A percentile compares a stretch with the other conserved stretches of the same genome.
Evolutionary conservation across 2,888 invertebrate species (phyloP).

Genomic region (Drosophila lutescens): DNA sequence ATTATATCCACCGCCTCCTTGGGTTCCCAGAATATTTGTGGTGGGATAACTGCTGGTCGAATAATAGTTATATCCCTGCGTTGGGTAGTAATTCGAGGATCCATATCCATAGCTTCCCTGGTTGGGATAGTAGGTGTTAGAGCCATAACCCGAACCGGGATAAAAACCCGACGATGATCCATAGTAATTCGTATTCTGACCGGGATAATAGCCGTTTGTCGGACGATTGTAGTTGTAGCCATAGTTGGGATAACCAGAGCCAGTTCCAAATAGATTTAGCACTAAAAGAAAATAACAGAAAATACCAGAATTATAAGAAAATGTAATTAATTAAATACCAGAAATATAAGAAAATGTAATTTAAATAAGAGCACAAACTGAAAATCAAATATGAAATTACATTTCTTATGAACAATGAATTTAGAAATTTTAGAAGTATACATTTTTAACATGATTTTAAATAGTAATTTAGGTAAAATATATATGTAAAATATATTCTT

Average conservation of each 20-base stretch:
- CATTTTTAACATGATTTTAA: too few species aligned
- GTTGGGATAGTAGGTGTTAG: conserved; percentile 33
- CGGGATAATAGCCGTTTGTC: conserved; percentile 32
- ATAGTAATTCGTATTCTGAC: conserved; percentile 42
- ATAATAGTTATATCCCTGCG: conserved; percentile 56
- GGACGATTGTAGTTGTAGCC: conserved; percentile 61
- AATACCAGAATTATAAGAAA: too few species aligned
- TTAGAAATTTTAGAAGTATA: too few species aligned
- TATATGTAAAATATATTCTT: too few species aligned
- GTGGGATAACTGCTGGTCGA: conserved; percentile 73
- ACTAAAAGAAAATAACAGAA: conserved; percentile 54
- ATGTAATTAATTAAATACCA: too few species aligned
- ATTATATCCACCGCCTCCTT: conserved; percentile 14
- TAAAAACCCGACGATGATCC: conserved; percentile 40
- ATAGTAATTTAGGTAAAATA: too few species aligned
- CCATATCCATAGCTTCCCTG: conserved; percentile 38
- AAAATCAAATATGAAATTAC: too few species aligned
- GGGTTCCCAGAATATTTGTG: conserved; percentile 80
- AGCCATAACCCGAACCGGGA: conserved; percentile 39
- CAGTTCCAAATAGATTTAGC: conserved; percentile 83
- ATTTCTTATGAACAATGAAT: too few species aligned
- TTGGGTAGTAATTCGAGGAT: conserved; percentile 18
- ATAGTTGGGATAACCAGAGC: conserved; percentile 55
- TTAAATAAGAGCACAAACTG: too few species aligned
- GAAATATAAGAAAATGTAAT: too few species aligned